Evolutionary conservation across 1,140 invertebrate species (phyloP).

Genomic region (Caenorhabditis brenneri): DNA sequence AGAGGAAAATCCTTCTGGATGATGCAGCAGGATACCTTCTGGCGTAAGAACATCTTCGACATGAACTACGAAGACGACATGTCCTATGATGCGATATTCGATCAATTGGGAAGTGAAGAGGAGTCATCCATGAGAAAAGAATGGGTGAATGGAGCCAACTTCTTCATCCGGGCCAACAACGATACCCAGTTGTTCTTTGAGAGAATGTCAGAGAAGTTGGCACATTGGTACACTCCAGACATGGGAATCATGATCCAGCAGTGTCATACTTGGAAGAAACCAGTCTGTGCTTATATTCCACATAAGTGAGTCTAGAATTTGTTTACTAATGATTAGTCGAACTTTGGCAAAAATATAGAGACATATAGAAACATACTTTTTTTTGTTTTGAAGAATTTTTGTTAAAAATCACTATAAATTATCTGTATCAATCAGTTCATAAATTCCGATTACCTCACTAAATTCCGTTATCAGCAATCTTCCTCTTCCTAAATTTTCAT

Average conservation of each 20-base stretch:
- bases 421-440: background rate
- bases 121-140: conserved; percentile 65
- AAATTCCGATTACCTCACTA: no score
- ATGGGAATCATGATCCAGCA: conserved; percentile 71
- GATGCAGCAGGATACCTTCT: conserved; percentile 70
- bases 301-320: conserved; percentile 59
- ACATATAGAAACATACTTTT: background rate
- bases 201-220: conserved; percentile 62
- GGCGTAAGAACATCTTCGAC: conserved; percentile 67
- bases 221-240: conserved; percentile 69
- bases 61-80: conserved; percentile 62
- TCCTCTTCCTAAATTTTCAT: background rate
- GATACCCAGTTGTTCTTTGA: conserved; percentile 68
- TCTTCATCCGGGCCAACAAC: conserved; percentile 68
- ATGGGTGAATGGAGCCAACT: conserved; percentile 71
- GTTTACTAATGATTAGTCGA: background rate
- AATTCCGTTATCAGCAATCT: no score
- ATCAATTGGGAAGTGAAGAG: conserved; percentile 66
- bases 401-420: no score
- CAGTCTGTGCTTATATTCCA: conserved; percentile 64
- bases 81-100: conserved; percentile 65
- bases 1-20: conserved; percentile 70
- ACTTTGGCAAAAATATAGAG: background rate
- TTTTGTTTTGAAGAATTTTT: background rate
- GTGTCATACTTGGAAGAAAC: conserved; percentile 67